phyloP scores from a whole-genome alignment of 2,797 vertebrate species.

The Tokudaia tokunoshimensis region DNA sequence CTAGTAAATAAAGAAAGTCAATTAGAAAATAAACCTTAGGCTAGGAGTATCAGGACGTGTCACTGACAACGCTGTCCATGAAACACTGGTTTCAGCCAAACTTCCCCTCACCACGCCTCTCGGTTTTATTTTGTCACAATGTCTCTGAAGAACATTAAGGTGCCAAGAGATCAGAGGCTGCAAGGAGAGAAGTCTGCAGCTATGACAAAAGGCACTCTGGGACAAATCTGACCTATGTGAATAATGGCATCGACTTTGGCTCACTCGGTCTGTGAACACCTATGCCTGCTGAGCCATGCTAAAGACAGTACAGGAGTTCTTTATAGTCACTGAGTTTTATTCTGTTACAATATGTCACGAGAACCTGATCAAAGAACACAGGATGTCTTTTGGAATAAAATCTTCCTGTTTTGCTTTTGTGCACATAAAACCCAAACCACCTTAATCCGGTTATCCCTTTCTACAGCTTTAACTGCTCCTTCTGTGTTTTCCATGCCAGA shows the following conservation, averaged over 20 bases:
- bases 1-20: not conserved
- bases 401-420: conserved; percentile 20
- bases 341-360: not conserved
- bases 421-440: not conserved
- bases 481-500: not conserved
- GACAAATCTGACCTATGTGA: conserved; percentile 10
- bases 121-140: not conserved
- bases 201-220: not conserved
- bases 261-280: not conserved
- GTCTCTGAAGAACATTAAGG: not conserved
- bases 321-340: not conserved
- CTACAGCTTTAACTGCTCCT: not conserved
- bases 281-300: not conserved
- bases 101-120: not conserved
- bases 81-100: not conserved
- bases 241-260: conserved; percentile 25
- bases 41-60: not conserved
- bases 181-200: not conserved
- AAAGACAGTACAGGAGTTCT: conserved; percentile 18
- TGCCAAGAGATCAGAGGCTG: not conserved
- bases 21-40: conserved; percentile 50
- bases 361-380: conserved; percentile 12
- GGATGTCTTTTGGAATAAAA: conserved; percentile 57
- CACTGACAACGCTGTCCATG: not conserved
- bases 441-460: not conserved